Base-by-base conservation (phyloP, 1,140 invertebrate genomes). In the Sarcophaga peregrina region DNA sequence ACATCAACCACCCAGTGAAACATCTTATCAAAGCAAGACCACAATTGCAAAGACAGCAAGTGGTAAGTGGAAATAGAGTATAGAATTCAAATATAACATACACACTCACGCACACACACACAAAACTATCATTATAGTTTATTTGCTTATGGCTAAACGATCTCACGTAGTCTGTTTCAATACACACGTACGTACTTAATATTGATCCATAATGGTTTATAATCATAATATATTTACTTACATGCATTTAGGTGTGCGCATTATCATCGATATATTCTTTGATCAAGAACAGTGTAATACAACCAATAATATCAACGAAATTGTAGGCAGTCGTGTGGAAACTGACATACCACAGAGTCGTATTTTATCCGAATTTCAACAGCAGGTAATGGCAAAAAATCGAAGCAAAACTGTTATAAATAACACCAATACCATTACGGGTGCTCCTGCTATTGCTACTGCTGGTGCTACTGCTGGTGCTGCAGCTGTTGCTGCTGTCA, bases 301-400 rank as follows among this genome's bases (percentile, higher is more conserved):
- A 37, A 4, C 25, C 1, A 37, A 37, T n/a, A 75, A 74, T 37
- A 48, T 68, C 20, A 76, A 85, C 17, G 87, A 89, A 20, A 84
- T 89, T 8, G 81, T 86, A 15, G 86, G 85, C 45, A 88, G 88
- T 80, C 86, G 88, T 52, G 87, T 89, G 58, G 87, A 89, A 83
- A 89, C 88, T 9, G 87, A 88, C 20, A 89, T 89, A 10, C 88
- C 88, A 10, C 85, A 87, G 9, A 89, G 88, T 76, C 88, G 86
- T 47, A 87, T 89, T 15, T 82, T 89, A 68, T 74, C 85, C 37
- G 88, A 89, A 3, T 89, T 89, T 81, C 87, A 88, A 58, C 82
- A 87, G 54, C 84, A 87, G 15, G 81, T 86, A 50, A 20, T 86
- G 58, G 85, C 80, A 17, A 37, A 37, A 37, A 37, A 37, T 80